phyloP scores from a whole-genome alignment of 2,113 vertebrate species.

The Gobius niger region DNA sequence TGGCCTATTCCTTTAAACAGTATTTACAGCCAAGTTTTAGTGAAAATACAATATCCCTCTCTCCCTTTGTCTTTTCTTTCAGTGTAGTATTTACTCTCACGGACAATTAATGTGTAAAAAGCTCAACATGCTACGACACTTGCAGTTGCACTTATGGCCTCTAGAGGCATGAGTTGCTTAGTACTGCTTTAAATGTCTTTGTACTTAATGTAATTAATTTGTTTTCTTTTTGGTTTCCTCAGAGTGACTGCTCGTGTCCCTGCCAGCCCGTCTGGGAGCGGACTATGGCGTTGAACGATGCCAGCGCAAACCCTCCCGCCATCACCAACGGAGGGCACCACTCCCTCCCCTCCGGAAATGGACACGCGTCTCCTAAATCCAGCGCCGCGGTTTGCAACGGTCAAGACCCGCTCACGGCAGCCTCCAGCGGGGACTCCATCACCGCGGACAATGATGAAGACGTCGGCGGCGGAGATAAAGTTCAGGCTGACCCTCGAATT shows the following conservation, averaged over 20 bases:
- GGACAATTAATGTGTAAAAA: too few species aligned
- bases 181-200: too few species aligned
- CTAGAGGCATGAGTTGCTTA: too few species aligned
- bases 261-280: constrained; percentile 29
- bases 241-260: constrained; percentile 56
- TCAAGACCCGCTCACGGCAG: constrained; percentile 38
- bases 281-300: constrained; percentile 71
- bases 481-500: constrained; percentile 1
- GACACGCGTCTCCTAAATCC: constrained; percentile 10
- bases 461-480: neutral
- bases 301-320: constrained; percentile 39
- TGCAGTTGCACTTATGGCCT: too few species aligned
- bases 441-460: constrained; percentile 24
- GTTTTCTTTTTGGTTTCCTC: constrained; percentile 3
- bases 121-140: too few species aligned
- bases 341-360: constrained; percentile 12
- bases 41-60: too few species aligned
- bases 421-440: constrained; percentile 4
- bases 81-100: too few species aligned
- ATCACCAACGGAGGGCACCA: constrained; percentile 46
- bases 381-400: constrained; percentile 4
- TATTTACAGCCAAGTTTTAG: too few species aligned
- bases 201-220: neutral
- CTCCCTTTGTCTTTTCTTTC: too few species aligned
- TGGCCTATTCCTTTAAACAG: too few species aligned